Conservation (phyloP, 2,888 invertebrate genomes). For the Labia minor region DNA sequence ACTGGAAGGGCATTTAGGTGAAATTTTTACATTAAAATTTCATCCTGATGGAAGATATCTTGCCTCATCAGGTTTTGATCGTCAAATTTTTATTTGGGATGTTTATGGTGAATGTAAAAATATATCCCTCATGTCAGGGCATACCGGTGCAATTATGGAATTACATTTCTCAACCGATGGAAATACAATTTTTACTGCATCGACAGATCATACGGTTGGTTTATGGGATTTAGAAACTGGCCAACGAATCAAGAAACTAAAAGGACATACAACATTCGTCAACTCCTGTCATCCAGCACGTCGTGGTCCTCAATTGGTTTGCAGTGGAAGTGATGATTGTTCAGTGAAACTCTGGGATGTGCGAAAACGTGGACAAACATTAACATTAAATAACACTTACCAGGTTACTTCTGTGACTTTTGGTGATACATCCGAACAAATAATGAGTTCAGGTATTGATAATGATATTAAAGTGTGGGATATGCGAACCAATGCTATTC, state of each 20-base stretch:
- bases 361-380: conserved; percentile 65
- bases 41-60: conserved; percentile 93
- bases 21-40: conserved; percentile 85
- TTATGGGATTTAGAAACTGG: conserved; percentile 92
- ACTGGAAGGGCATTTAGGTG: conserved; percentile 92
- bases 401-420: conserved; percentile 82
- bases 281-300: conserved; percentile 54
- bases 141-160: conserved; percentile 92
- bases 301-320: conserved; percentile 80
- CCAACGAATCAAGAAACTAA: conserved; percentile 76
- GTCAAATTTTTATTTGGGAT: conserved; percentile 93
- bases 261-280: conserved; percentile 51
- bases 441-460: conserved; percentile 91
- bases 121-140: conserved; percentile 82
- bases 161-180: conserved; percentile 79
- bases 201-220: conserved; percentile 90
- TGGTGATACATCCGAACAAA: conserved; percentile 90
- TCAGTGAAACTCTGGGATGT: conserved; percentile 89
- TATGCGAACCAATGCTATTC: conserved; percentile 71
- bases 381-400: conserved; percentile 57
- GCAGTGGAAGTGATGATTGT: conserved; percentile 91
- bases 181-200: conserved; percentile 74
- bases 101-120: conserved; percentile 98
- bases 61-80: conserved; percentile 89
- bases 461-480: conserved; percentile 99